Conservation (phyloP, 2,113 vertebrate species). For the Cyrtonyx montezumae region DNA sequence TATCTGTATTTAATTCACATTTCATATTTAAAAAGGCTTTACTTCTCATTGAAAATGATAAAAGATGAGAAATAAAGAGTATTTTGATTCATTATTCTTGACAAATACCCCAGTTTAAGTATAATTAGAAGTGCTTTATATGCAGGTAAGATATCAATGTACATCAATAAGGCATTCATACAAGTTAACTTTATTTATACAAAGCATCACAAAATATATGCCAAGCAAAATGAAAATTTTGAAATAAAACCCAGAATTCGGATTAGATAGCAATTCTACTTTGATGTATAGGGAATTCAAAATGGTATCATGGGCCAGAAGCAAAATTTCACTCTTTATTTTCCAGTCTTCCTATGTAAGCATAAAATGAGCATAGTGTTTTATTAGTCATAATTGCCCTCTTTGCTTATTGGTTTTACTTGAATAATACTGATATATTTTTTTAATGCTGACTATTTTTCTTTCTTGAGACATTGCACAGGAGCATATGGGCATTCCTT, state of each 20-base stretch:
- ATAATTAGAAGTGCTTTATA: not conserved
- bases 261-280: not conserved
- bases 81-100: not conserved
- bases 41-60: not conserved
- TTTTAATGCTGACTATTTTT: not conserved
- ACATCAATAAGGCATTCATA: not conserved
- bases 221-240: not conserved
- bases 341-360: not conserved
- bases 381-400: not conserved
- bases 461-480: not conserved
- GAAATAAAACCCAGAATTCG: not conserved
- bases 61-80: not conserved
- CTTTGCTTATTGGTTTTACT: not conserved
- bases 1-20: not conserved
- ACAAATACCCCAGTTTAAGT: not conserved
- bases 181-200: not conserved
- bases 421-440: accelerated
- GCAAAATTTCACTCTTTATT: not conserved
- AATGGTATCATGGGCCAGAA: not conserved
- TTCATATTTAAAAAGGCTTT: not conserved
- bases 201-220: not conserved
- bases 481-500: not conserved
- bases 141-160: not conserved
- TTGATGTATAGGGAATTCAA: not conserved
- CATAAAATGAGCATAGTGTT: not conserved